Base-by-base conservation (phyloP, 2,888 invertebrate genomes). In the Lithodes maja region DNA sequence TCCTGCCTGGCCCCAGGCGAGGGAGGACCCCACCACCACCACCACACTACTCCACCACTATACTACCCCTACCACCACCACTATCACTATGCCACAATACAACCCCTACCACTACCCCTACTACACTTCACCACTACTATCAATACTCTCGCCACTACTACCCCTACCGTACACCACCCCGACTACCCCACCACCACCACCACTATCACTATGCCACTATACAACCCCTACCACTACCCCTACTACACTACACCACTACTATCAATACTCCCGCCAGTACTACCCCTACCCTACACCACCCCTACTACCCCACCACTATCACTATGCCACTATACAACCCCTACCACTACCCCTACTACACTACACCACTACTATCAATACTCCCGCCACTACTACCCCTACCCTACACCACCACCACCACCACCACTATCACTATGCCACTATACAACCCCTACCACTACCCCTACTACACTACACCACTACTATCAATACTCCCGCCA, bases 1-100 rank as follows among this genome's bases (percentile, higher is more conserved):
- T 71, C 71, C 71, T 71, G n/a, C 71, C 9, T 15, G 71, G 71
- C 71, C 71, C 71, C 15, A n/a, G 71, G 71, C 71, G 71, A 71
- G 71, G 71, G 71, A 71, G 71, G 71, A 71, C 71, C 71, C 61
- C 61, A 61, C 12, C 12, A 61, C 61, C 61, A 61, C 61, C 61
- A 12, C 61, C 61, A 61, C 61, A 61, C 61, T 12, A 61, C 61
- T 7, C 5, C 61, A 61, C 61, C 33, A 33, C 33, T 33, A 33
- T 33, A 33, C 0, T 33, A 33, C 33, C 33, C 33, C 33, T 33
- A 33, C 33, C 33, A 61, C 5, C 5, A 61, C 61, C 61, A 61
- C 12, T 12, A 61, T 12, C 12, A 61, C 12, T 61, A 61, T 5
- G 5, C 5, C 61, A 61, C 5, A 5, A 61, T 12, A 61, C 61